phyloP scores from a whole-genome alignment of 2,888 invertebrate genomes.

The Latheticus oryzae region DNA sequence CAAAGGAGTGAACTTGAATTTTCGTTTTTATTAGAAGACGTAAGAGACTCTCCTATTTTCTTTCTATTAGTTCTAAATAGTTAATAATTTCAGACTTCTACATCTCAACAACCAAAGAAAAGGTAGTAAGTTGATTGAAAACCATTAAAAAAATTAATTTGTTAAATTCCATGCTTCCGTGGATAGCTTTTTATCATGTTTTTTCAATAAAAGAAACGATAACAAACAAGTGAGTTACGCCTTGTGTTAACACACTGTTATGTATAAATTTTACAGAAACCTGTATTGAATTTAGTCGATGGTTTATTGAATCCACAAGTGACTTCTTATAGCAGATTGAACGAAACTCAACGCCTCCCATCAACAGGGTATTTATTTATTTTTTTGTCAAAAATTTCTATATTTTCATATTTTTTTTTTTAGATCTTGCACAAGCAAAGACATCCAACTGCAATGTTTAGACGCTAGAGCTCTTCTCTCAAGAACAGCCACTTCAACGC shows the following conservation, averaged over 20 bases:
- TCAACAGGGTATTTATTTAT: slow-evolving; percentile 57
- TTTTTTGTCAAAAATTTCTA: slow-evolving; percentile 1
- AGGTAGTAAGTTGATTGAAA: slow-evolving; percentile 44
- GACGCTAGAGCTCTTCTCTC: slow-evolving; percentile 68
- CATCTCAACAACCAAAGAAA: slow-evolving; percentile 42
- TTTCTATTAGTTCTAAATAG: no score
- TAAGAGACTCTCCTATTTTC: slow-evolving; percentile 46
- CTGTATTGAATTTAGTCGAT: slow-evolving; percentile 63
- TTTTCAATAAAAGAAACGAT: slow-evolving; percentile 60
- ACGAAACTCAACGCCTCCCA: slow-evolving; percentile 62
- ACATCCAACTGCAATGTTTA: slow-evolving; percentile 72
- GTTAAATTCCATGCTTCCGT: slow-evolving; percentile 53
- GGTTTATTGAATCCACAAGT: slow-evolving; percentile 61
- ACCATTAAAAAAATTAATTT: no score
- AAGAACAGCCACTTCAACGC: slow-evolving; percentile 67
- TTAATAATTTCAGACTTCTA: slow-evolving; percentile 47
- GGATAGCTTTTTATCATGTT: slow-evolving; percentile 58
- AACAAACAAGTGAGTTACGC: slow-evolving; percentile 56
- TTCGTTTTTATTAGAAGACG: slow-evolving; percentile 56
- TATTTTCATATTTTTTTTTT: slow-evolving; percentile 14
- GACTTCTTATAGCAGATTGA: slow-evolving; percentile 61
- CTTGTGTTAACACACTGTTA: not conserved
- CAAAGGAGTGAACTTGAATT: slow-evolving; percentile 53
- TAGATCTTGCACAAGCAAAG: slow-evolving; percentile 63
- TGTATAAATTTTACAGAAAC: slow-evolving; percentile 54